These are phyloP conservation scores for Lineus longissimus DNA, from an alignment of 1,140 invertebrate genomes.

Conservation along the genomic window DNA sequence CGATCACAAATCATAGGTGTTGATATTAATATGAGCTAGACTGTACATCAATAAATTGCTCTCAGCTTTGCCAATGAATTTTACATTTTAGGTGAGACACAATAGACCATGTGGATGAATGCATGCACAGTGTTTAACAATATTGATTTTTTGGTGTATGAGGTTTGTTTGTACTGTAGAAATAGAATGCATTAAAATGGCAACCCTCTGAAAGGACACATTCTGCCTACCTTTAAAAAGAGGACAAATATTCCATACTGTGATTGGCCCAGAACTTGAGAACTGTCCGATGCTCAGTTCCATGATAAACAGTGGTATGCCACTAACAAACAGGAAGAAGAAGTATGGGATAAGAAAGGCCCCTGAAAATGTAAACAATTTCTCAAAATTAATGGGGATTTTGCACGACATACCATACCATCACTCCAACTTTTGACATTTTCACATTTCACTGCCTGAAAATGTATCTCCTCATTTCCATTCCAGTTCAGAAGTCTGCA, in stretches of 20 bases:
- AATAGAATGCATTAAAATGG: no score
- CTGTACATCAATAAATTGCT: no score
- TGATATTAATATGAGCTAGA: no score
- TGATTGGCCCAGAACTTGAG: constrained; percentile 23
- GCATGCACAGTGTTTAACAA: no score
- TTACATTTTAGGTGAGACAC: neutral
- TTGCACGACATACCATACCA: neutral
- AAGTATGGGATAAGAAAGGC: constrained; percentile 38
- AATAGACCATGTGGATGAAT: no score
- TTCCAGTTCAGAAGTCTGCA: no score
- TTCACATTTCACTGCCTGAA: neutral
- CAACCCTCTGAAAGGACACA: neutral
- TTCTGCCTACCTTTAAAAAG: constrained; percentile 30
- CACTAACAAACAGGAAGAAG: constrained; percentile 28
- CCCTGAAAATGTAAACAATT: constrained; percentile 22
- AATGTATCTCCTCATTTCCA: no score
- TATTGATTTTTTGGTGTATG: no score
- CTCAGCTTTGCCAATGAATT: no score
- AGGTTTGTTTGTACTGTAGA: no score
- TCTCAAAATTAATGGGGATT: neutral
- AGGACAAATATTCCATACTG: constrained; percentile 31
- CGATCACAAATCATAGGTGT: no score
- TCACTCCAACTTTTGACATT: neutral
- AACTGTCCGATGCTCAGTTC: constrained; percentile 35
- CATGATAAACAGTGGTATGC: constrained; percentile 33